Percentiles rank a stretch among this genome's conserved stretches.
Evolutionary conservation across 2,113 vertebrate genomes (phyloP).

Genomic region (Lasiurus borealis): DNA sequence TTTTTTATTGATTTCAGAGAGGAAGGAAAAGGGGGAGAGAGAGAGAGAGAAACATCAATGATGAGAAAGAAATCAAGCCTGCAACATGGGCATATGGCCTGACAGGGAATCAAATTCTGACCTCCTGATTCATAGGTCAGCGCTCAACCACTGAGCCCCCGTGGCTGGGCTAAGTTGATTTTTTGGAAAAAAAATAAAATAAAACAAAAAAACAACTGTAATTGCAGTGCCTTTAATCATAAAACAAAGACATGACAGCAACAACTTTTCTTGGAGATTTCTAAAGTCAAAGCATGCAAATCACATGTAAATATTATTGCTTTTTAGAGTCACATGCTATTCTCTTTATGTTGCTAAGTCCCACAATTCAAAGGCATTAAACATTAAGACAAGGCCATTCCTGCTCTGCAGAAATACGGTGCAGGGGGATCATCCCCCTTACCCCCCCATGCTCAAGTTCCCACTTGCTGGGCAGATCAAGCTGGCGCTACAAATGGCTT

Average conservation of each 20-base stretch:
- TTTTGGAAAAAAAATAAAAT: not conserved
- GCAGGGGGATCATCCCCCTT: constrained; percentile 69
- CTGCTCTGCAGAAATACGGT: constrained; percentile 59
- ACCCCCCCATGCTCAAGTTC: not conserved
- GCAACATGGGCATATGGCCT: no score
- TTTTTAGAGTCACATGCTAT: constrained; percentile 66
- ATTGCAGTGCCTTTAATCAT: constrained; percentile 71
- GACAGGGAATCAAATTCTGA: no score
- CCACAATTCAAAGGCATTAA: constrained; percentile 73
- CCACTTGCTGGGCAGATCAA: constrained; percentile 55
- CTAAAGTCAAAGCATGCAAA: constrained; percentile 72
- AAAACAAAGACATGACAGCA: constrained; percentile 79
- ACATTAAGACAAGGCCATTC: constrained; percentile 57
- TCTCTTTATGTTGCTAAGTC: constrained; percentile 58
- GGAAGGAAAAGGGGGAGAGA: no score
- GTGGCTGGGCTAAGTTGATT: not conserved
- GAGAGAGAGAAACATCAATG: no score
- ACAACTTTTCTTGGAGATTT: constrained; percentile 71
- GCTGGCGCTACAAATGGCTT: constrained; percentile 70
- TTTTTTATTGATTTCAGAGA: no score
- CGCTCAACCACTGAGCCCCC: no score
- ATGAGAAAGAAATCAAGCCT: no score
- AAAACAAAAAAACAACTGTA: constrained; percentile 30
- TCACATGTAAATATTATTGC: constrained; percentile 64
- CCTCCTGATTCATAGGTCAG: no score